Percentiles rank a stretch among this genome's conserved stretches.
These are phyloP conservation scores for Caenorhabditis sp. DNA, from an alignment of 2,888 invertebrate species.

Conservation along the genomic window DNA sequence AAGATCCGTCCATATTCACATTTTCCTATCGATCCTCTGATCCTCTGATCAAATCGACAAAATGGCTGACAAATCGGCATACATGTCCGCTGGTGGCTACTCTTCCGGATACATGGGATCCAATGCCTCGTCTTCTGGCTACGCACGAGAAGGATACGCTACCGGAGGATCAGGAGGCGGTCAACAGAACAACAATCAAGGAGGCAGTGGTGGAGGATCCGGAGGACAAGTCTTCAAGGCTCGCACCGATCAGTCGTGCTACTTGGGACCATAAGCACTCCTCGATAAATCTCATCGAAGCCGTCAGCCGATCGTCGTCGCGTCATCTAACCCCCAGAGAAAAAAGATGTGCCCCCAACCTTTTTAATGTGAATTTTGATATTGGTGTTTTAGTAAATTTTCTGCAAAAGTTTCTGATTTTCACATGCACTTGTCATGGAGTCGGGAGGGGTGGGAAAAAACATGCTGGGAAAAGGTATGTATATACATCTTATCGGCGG, in stretches of 20 bases:
- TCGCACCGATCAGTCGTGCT: slow-evolving; percentile 58
- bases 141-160: slow-evolving; percentile 56
- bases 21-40: slow-evolving; percentile 16
- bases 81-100: slow-evolving; percentile 52
- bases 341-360: no score
- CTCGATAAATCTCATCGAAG: no score
- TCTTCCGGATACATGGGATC: slow-evolving; percentile 58
- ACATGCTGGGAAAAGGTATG: no score
- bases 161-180: slow-evolving; percentile 23
- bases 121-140: slow-evolving; percentile 59
- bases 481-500: no score
- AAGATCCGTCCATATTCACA: neutral
- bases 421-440: no score
- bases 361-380: no score
- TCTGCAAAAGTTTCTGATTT: no score
- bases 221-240: slow-evolving; percentile 64
- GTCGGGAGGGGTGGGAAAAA: no score
- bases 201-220: slow-evolving; percentile 29
- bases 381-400: no score
- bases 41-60: no score
- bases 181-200: slow-evolving; percentile 27
- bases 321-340: no score
- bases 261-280: slow-evolving; percentile 7
- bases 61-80: slow-evolving; percentile 62
- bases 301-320: no score